Evolutionary conservation across 2,888 invertebrate genomes (phyloP).

Genomic region (Drosophila mettleri): DNA sequence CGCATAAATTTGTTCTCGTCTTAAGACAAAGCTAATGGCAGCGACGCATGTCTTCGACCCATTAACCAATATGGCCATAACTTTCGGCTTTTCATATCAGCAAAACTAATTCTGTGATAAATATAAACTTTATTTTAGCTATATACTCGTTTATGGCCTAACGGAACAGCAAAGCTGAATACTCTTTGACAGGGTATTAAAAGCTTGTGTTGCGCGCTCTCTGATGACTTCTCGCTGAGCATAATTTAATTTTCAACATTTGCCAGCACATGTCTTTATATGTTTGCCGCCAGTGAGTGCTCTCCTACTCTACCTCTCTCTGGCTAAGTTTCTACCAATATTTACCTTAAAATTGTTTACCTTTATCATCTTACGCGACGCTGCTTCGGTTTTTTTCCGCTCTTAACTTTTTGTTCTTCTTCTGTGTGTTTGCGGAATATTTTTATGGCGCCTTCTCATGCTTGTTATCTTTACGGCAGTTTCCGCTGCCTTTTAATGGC

Average conservation of each 20-base stretch:
- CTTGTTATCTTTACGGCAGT: slow-evolving; percentile 65
- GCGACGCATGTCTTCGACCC: background rate
- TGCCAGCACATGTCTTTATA: slow-evolving; percentile 22
- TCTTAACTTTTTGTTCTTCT: background rate
- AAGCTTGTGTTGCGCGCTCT: slow-evolving; percentile 1
- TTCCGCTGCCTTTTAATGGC: slow-evolving; percentile 71
- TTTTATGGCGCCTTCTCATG: slow-evolving; percentile 37
- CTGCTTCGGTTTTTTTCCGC: slow-evolving; percentile 10
- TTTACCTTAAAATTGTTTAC: slow-evolving; percentile 68
- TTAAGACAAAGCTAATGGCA: background rate
- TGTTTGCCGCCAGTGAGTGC: background rate
- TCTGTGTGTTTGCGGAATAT: slow-evolving; percentile 12
- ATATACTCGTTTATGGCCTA: background rate
- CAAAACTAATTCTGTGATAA: background rate
- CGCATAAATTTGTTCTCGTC: background rate
- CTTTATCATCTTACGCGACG: slow-evolving; percentile 45
- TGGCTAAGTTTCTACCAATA: slow-evolving; percentile 54
- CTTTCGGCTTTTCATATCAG: background rate
- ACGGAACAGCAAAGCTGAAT: background rate
- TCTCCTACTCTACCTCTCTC: background rate
- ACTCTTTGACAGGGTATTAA: slow-evolving; percentile 5
- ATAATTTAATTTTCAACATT: slow-evolving; percentile 17
- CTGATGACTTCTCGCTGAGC: slow-evolving; percentile 28
- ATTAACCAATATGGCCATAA: background rate
- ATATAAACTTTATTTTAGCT: background rate